Evolutionary conservation across 2,888 invertebrate genomes (phyloP).

Genomic region (Calameuta idolon): DNA sequence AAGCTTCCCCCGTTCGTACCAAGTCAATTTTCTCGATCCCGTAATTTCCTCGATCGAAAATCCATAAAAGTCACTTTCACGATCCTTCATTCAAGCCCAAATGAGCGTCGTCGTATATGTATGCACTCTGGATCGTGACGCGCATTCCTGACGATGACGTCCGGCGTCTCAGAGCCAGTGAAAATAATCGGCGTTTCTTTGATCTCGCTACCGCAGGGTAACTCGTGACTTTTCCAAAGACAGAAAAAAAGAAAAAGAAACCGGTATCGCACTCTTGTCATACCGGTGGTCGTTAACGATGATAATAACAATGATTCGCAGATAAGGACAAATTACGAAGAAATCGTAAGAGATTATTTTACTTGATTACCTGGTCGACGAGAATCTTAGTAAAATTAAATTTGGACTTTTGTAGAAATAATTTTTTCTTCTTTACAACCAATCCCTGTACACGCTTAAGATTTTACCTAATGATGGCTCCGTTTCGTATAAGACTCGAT

Average conservation of each 20-base stretch:
- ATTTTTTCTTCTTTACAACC: not conserved
- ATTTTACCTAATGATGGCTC: not conserved
- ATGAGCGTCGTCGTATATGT: not conserved
- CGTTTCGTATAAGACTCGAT: not conserved
- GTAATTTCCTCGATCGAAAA: not conserved
- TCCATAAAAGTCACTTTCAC: not conserved
- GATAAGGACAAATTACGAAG: not conserved
- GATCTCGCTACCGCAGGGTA: not conserved
- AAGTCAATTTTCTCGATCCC: not conserved
- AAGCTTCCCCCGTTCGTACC: not conserved
- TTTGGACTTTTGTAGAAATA: not conserved
- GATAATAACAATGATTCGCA: not conserved
- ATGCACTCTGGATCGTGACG: not conserved
- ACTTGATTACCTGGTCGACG: too few relatives aligned
- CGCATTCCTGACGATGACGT: not conserved
- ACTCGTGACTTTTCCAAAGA: not conserved
- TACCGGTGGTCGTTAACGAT: not conserved
- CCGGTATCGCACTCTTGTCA: not conserved
- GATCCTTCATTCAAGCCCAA: not conserved
- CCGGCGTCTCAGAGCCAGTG: not conserved
- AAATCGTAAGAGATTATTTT: not conserved
- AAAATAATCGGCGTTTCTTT: not conserved
- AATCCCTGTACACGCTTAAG: not conserved
- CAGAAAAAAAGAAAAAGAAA: not conserved
- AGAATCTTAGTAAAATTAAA: not conserved